Evolutionary conservation across 2,888 invertebrate species (phyloP).

Genomic region (Agrypnus murinus): DNA sequence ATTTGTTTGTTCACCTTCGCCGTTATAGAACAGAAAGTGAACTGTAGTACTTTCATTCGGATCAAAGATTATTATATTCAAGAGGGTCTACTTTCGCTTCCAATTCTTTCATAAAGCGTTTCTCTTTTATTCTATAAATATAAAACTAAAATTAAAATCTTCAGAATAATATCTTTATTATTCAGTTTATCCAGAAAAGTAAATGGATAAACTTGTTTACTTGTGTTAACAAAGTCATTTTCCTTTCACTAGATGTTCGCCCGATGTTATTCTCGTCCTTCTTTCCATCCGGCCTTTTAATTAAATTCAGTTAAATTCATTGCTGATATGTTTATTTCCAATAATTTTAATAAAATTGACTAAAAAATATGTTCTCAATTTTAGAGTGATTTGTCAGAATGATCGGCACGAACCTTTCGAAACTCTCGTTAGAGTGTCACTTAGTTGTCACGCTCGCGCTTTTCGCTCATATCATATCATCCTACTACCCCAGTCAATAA

Average conservation of each 20-base stretch:
- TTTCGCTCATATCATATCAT: constrained; percentile 26
- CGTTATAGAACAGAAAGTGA: constrained; percentile 30
- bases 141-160: no score
- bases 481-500: constrained; percentile 21
- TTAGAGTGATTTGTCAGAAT: constrained; percentile 22
- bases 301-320: no score
- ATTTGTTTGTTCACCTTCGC: constrained; percentile 43
- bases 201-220: no score
- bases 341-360: background rate
- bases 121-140: no score
- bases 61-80: constrained; percentile 17
- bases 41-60: constrained; percentile 8
- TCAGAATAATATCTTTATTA: no score
- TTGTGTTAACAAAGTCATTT: background rate
- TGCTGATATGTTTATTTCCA: no score
- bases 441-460: constrained; percentile 21
- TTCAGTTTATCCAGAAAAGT: no score
- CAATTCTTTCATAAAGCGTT: background rate
- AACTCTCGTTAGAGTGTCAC: constrained; percentile 25
- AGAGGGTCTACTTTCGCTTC: constrained; percentile 1
- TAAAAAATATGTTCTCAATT: constrained; percentile 17
- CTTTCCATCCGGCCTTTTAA: no score
- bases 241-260: no score
- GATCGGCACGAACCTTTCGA: constrained; percentile 28
- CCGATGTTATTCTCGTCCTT: no score